These are phyloP conservation scores for Platerodrilus igneus DNA, from an alignment of 2,888 invertebrate species.

Conservation along the genomic window DNA sequence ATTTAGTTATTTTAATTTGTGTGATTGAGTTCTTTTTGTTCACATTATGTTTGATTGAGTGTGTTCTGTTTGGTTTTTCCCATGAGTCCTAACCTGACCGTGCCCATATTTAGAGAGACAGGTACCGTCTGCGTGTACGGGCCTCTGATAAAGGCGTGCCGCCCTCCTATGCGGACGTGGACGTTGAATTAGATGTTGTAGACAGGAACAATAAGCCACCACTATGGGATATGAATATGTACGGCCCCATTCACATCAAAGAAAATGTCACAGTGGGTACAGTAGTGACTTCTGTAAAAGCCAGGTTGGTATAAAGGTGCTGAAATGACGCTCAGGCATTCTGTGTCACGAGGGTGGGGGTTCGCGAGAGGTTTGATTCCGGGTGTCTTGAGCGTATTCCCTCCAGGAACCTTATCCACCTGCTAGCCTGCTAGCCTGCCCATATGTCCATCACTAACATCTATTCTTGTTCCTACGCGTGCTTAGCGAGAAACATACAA, in stretches of 20 bases:
- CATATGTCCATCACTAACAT: slow-evolving; percentile 32
- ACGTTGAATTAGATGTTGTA: slow-evolving; percentile 97
- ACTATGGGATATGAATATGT: slow-evolving; percentile 91
- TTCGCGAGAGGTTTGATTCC: slow-evolving; percentile 29
- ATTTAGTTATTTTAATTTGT: slow-evolving; percentile 35
- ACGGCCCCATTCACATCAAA: slow-evolving; percentile 96
- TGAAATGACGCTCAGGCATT: slow-evolving; percentile 49
- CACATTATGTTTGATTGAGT: slow-evolving; percentile 43
- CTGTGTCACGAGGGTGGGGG: slow-evolving; percentile 46
- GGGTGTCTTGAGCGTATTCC: slow-evolving; percentile 28
- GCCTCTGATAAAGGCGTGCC: slow-evolving; percentile 93
- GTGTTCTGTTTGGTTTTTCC: slow-evolving; percentile 52
- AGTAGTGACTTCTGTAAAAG: slow-evolving; percentile 96
- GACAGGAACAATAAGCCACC: slow-evolving; percentile 98
- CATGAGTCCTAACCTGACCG: slow-evolving; percentile 61
- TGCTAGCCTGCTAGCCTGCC: slow-evolving; percentile 29
- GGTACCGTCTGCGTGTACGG: slow-evolving; percentile 92
- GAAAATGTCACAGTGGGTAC: slow-evolving; percentile 99
- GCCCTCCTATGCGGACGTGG: slow-evolving; percentile 91
- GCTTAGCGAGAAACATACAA: slow-evolving; percentile 91
- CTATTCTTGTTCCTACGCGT: slow-evolving; percentile 33
- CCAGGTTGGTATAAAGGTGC: slow-evolving; percentile 79
- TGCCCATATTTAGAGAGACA: slow-evolving; percentile 86
- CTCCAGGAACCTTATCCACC: slow-evolving; percentile 31
- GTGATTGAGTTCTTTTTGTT: slow-evolving; percentile 44